Evolutionary conservation across 1,140 invertebrate genomes (phyloP), one percentile per base, ranked within the genome.

Genomic region (Sycobia sp.): DNA sequence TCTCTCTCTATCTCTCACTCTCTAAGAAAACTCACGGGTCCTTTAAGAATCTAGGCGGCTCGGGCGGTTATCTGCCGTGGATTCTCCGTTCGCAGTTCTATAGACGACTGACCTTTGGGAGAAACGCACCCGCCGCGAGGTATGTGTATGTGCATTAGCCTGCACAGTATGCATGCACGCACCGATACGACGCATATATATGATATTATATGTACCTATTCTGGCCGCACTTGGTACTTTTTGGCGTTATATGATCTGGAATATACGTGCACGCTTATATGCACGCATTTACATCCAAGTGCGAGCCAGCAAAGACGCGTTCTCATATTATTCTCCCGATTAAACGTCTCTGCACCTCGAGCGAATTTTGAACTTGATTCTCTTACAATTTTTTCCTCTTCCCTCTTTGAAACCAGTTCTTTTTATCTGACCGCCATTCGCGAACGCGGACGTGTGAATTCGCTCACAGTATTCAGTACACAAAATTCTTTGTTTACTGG

Each of bases 401-500:
- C 4, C n/a, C 1, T 27, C 10, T 41, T 44, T 25, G 2, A 61
- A 53, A 53, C 58, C 38, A 34, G 49, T 53, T 53, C 16, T 13
- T 44, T 53, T 53, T 60, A 43, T 61, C 13, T 44, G 8, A 3
- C n/a, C n/a, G n/a, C n/a, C n/a, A n/a, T n/a, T n/a, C n/a, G n/a
- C n/a, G n/a, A n/a, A n/a, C n/a, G n/a, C n/a, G n/a, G n/a, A n/a
- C n/a, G n/a, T n/a, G n/a, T n/a, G n/a, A n/a, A n/a, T n/a, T n/a
- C n/a, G n/a, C n/a, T n/a, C n/a, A n/a, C n/a, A n/a, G n/a, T n/a
- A n/a, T n/a, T n/a, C n/a, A n/a, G n/a, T n/a, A n/a, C 34, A 25
- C 56, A 22, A 49, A 50, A 50, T 50, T 59, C 29, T 59, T 59
- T 50, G 22, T 50, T 43, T 60, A 60, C 25, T 25, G 34, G 25